Conservation (phyloP, 1,140 invertebrate genomes). For the Carposina sasakii region DNA sequence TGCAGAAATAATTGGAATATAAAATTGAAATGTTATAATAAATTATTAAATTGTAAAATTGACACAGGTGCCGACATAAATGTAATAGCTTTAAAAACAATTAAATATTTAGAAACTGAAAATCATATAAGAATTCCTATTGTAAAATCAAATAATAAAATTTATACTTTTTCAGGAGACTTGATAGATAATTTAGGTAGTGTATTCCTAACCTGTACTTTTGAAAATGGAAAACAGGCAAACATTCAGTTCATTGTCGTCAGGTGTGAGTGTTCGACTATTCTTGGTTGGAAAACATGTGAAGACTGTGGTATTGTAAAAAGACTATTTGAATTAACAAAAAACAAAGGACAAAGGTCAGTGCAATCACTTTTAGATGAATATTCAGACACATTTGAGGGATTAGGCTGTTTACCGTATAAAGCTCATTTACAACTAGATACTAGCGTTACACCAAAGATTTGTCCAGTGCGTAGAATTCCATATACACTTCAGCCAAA, state of each 20-base stretch:
- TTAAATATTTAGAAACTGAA: not conserved
- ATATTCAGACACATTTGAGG: conserved; percentile 3
- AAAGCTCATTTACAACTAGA: conserved; percentile 3
- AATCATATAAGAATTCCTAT: not conserved
- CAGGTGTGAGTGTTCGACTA: conserved; percentile 3
- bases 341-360: not conserved
- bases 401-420: conserved; percentile 4
- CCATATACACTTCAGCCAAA: conserved; percentile 5
- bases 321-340: not conserved
- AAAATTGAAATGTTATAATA: too few relatives aligned
- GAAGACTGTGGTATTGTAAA: not conserved
- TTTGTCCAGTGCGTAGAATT: conserved; percentile 4
- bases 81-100: not conserved
- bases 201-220: not conserved
- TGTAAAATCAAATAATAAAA: conserved; percentile 1
- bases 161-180: conserved; percentile 9
- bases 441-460: not conserved
- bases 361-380: not conserved
- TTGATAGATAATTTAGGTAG: conserved; percentile 3
- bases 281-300: not conserved
- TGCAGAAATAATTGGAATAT: too few relatives aligned
- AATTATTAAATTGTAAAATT: too few relatives aligned
- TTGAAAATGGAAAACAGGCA: conserved; percentile 1
- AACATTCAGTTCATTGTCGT: not conserved
- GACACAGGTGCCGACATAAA: conserved; percentile 8